phyloP scores from a whole-genome alignment of 2,113 vertebrate genomes.

The Hippocampus zosterae region DNA sequence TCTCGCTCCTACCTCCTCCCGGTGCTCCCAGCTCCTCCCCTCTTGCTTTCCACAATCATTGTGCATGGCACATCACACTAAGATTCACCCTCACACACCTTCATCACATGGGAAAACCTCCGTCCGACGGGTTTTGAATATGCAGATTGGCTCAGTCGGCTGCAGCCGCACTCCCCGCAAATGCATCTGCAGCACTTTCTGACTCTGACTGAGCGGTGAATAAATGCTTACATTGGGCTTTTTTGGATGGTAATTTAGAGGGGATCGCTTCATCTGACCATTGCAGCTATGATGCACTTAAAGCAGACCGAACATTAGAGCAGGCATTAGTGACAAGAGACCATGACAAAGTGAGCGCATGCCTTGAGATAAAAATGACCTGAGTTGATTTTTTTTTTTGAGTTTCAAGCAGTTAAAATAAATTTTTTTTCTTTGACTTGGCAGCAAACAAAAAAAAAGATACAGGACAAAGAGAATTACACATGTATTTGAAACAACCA shows the following conservation, averaged over 20 bases:
- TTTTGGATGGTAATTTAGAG: conserved; percentile 46
- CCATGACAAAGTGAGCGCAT: conserved; percentile 20
- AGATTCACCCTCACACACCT: conserved; percentile 37
- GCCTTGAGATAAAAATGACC: no score
- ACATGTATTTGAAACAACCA: no score
- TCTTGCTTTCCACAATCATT: conserved; percentile 16
- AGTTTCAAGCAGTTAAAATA: no score
- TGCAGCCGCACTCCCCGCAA: conserved; percentile 68
- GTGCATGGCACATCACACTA: conserved; percentile 37
- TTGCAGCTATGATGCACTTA: conserved; percentile 54
- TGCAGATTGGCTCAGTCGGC: conserved; percentile 74
- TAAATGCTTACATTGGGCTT: conserved; percentile 68
- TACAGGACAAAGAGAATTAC: neutral
- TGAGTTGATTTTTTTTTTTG: no score
- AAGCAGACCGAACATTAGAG: conserved; percentile 32
- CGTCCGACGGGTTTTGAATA: conserved; percentile 61
- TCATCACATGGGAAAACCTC: conserved; percentile 52
- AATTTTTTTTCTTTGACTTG: neutral
- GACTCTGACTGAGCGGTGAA: conserved; percentile 58
- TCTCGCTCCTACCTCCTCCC: conserved; percentile 20
- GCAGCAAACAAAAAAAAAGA: neutral
- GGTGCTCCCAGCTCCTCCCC: conserved; percentile 19
- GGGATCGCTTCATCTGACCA: conserved; percentile 44
- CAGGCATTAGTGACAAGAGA: conserved; percentile 48
- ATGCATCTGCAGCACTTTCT: conserved; percentile 77